Conservation (phyloP, 2,113 vertebrate species). For the Arizona elegans region DNA sequence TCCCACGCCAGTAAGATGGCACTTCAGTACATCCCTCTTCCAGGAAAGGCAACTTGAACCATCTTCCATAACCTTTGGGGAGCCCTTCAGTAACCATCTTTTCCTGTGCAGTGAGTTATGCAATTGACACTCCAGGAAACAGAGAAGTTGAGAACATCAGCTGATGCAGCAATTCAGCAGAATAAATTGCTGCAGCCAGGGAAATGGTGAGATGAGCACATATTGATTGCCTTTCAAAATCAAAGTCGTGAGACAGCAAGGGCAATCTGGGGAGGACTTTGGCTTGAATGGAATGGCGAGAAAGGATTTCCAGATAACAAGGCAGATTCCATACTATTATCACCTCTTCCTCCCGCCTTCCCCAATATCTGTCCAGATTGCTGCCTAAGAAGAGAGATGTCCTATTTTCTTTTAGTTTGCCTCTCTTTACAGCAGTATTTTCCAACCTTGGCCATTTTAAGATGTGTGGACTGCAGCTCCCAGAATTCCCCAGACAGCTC, state of each 20-base stretch:
- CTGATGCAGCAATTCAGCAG: not conserved
- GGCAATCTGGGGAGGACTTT: not conserved
- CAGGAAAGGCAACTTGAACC: not conserved
- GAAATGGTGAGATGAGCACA: not conserved
- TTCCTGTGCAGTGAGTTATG: not conserved
- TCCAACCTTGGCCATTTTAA: not conserved
- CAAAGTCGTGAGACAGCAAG: not conserved
- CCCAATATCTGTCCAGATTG: not conserved
- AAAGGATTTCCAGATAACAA: not conserved
- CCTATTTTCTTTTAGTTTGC: not conserved
- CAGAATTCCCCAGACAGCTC: not conserved
- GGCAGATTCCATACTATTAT: not conserved
- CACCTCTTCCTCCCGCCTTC: not conserved
- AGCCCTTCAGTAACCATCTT: not conserved
- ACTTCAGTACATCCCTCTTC: not conserved
- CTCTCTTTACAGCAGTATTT: not conserved
- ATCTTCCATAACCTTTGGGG: not conserved
- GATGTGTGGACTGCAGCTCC: not conserved
- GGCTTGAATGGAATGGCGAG: not conserved
- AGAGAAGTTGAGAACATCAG: too few species aligned
- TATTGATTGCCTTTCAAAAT: slow-evolving; percentile 1
- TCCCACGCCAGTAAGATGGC: not conserved
- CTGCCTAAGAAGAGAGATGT: not conserved
- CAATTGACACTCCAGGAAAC: not conserved
- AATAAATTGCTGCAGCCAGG: not conserved